Evolutionary conservation across 2,888 invertebrate genomes (phyloP).

Genomic region (Tiliacea aurago): DNA sequence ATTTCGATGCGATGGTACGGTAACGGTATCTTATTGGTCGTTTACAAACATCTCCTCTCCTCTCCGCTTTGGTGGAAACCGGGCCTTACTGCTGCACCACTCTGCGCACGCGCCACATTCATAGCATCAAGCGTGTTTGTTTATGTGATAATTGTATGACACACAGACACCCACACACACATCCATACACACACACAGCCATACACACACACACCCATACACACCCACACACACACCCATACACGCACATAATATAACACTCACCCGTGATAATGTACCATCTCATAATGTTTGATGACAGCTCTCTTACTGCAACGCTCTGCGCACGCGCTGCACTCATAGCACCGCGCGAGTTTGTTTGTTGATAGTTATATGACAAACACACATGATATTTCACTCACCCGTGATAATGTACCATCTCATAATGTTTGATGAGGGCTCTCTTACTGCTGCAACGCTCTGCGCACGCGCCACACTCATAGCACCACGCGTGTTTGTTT

Average conservation of each 20-base stretch:
- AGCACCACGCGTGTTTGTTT: slow-evolving; percentile 75
- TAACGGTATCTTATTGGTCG: too few relatives aligned
- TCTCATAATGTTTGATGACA: slow-evolving; percentile 72
- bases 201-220: too few relatives aligned
- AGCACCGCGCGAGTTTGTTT: slow-evolving; percentile 75
- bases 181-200: neutral
- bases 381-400: neutral
- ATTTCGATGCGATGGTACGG: too few relatives aligned
- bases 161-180: slow-evolving; percentile 44
- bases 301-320: slow-evolving; percentile 69
- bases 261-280: slow-evolving; percentile 71
- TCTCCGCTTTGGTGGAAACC: too few relatives aligned
- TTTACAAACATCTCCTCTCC: too few relatives aligned
- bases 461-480: slow-evolving; percentile 72
- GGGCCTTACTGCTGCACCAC: slow-evolving; percentile 66
- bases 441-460: slow-evolving; percentile 68
- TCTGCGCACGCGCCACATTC: slow-evolving; percentile 73
- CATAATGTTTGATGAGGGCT: slow-evolving; percentile 71
- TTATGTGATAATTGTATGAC: slow-evolving; percentile 79
- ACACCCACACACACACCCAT: too few relatives aligned
- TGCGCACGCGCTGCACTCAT: slow-evolving; percentile 73
- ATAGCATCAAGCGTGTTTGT: slow-evolving; percentile 75
- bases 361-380: slow-evolving; percentile 80
- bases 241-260: neutral
- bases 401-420: slow-evolving; percentile 66